phyloP scores from a whole-genome alignment of 2,113 vertebrate species.

The Rhinopomastus cyanomelas region DNA sequence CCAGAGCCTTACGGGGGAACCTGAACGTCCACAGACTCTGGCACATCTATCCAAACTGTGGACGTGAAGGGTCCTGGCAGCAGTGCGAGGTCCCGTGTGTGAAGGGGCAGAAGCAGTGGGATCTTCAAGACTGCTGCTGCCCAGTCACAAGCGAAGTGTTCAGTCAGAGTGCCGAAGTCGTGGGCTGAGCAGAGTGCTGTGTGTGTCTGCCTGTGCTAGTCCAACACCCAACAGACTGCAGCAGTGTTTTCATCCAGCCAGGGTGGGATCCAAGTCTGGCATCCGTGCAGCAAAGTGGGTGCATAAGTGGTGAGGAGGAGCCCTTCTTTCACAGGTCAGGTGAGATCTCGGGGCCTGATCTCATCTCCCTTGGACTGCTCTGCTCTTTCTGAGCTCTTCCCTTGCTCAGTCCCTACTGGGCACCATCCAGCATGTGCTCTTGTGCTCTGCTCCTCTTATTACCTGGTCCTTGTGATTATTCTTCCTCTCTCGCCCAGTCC shows the following conservation, averaged over 20 bases:
- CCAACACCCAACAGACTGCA: neutral
- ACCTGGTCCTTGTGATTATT: neutral
- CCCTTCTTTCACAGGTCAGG: neutral
- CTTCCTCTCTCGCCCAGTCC: neutral
- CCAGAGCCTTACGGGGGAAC: neutral
- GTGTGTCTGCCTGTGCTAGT: neutral
- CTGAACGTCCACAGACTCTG: neutral
- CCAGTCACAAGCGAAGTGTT: neutral
- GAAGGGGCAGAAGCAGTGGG: neutral
- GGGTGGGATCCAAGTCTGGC: no score
- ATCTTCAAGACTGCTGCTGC: neutral
- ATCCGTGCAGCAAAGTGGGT: neutral
- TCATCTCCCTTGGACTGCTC: neutral
- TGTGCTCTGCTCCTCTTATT: neutral
- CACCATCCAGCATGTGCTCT: neutral
- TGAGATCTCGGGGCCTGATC: neutral
- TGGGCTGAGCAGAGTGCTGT: no score
- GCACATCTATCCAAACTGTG: neutral
- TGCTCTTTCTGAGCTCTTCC: neutral
- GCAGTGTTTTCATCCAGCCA: neutral
- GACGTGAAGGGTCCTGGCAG: neutral
- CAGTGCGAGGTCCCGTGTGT: neutral
- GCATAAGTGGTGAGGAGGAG: neutral
- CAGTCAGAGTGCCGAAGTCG: neutral
- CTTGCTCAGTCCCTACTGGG: neutral